Conservation (phyloP, 1,140 invertebrate genomes). For the Nixonia krombeini region DNA sequence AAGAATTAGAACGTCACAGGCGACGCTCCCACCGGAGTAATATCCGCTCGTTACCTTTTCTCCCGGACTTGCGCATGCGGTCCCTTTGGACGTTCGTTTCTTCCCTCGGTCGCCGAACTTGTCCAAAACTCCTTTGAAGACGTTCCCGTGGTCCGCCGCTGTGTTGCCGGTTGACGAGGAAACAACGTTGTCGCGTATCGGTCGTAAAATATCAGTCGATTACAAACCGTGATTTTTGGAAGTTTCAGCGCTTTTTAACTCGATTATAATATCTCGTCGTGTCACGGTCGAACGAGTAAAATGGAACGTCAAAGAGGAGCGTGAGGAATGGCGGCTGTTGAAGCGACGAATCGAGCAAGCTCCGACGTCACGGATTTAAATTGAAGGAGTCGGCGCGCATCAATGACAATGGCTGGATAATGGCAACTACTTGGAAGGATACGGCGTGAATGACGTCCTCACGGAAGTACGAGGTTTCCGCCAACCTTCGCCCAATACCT, state of each 20-base stretch:
- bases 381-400: conserved; percentile 3
- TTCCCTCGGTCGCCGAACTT: not conserved
- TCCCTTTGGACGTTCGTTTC: conserved; percentile 21
- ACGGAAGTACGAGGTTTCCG: conserved; percentile 27
- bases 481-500: conserved; percentile 44
- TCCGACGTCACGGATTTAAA: too few relatives aligned
- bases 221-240: too few relatives aligned
- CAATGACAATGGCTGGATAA: conserved; percentile 25
- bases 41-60: conserved; percentile 23
- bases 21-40: conserved; percentile 21
- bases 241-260: too few relatives aligned
- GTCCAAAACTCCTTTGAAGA: not conserved
- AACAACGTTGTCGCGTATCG: too few relatives aligned
- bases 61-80: not conserved
- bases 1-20: conserved; percentile 35
- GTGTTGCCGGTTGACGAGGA: too few relatives aligned
- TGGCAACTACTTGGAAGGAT: conserved; percentile 32
- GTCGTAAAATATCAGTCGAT: too few relatives aligned
- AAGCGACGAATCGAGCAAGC: too few relatives aligned
- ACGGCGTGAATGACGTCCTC: conserved; percentile 7
- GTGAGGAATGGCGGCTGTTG: too few relatives aligned
- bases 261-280: too few relatives aligned
- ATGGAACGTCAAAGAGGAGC: too few relatives aligned
- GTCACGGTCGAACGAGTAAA: too few relatives aligned
- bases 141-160: too few relatives aligned